Conservation (phyloP, 2,888 invertebrate genomes). For the Nomada goodeniana region DNA sequence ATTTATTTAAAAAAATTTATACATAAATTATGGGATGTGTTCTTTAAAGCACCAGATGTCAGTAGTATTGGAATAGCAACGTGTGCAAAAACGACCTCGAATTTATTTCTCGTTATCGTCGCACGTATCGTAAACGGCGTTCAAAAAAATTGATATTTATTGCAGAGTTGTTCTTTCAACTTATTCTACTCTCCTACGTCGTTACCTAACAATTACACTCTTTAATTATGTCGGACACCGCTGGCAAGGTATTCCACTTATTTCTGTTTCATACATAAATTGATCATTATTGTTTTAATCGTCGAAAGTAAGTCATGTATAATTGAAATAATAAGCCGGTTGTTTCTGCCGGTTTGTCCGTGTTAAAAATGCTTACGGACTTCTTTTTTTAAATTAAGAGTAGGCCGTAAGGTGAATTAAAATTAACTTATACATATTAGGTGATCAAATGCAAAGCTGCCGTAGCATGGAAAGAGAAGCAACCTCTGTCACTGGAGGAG, state of each 20-base stretch:
- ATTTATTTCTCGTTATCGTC: background rate
- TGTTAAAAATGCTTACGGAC: background rate
- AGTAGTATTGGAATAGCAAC: constrained; percentile 29
- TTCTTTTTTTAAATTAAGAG: background rate
- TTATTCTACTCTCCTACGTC: background rate
- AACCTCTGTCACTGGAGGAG: constrained; percentile 95
- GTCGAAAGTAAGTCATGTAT: background rate
- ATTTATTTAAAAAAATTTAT: background rate
- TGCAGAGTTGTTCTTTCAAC: background rate
- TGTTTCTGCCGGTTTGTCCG: background rate
- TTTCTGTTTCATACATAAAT: background rate
- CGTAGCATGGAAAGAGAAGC: constrained; percentile 97
- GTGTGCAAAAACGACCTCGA: constrained; percentile 33
- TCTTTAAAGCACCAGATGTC: constrained; percentile 26
- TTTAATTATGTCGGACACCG: constrained; percentile 73
- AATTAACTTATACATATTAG: constrained; percentile 82
- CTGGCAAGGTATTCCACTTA: constrained; percentile 74
- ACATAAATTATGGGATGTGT: background rate
- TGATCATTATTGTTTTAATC: constrained; percentile 3
- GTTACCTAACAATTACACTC: background rate
- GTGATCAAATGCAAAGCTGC: constrained; percentile 97
- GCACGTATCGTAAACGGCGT: background rate
- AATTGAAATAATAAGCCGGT: background rate
- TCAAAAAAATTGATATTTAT: background rate
- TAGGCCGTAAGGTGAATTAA: background rate